phyloP scores from a whole-genome alignment of 2,888 invertebrate genomes.

The Nomada fucata region DNA sequence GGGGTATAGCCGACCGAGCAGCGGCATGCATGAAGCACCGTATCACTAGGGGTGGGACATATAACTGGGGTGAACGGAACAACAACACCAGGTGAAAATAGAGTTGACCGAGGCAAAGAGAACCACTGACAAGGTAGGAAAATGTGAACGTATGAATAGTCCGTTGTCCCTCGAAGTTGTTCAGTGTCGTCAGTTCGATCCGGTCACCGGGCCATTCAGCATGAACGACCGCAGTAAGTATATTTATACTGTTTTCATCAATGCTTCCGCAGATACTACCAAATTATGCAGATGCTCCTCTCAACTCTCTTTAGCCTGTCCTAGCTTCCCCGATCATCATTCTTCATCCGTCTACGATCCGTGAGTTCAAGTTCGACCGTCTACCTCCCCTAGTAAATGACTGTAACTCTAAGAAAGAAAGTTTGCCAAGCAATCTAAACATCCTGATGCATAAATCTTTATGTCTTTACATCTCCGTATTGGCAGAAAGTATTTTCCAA shows the following conservation, averaged over 20 bases:
- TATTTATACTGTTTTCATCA: constrained; percentile 48
- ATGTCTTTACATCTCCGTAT: too few species aligned
- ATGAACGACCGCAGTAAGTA: constrained; percentile 80
- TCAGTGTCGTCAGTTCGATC: constrained; percentile 83
- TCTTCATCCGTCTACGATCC: not conserved
- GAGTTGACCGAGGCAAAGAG: constrained; percentile 50
- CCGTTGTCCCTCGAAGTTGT: constrained; percentile 79
- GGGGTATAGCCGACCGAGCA: not conserved
- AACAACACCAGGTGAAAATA: constrained; percentile 46
- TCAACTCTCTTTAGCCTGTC: not conserved
- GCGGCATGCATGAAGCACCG: not conserved
- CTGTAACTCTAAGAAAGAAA: not conserved
- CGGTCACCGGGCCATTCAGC: constrained; percentile 83
- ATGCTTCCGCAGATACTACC: not conserved
- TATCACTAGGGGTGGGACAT: constrained; percentile 10
- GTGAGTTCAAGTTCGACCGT: not conserved
- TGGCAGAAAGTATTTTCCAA: too few species aligned
- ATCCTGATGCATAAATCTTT: not conserved
- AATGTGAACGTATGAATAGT: constrained; percentile 77
- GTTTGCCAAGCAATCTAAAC: not conserved
- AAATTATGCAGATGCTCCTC: not conserved
- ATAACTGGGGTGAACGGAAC: constrained; percentile 47
- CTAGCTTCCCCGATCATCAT: not conserved
- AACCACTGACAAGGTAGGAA: constrained; percentile 67
- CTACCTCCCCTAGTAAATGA: not conserved